Evolutionary conservation across 2,797 vertebrate genomes (phyloP), one percentile per base, ranked within the genome.

Genomic region (Emys orbicularis): DNA sequence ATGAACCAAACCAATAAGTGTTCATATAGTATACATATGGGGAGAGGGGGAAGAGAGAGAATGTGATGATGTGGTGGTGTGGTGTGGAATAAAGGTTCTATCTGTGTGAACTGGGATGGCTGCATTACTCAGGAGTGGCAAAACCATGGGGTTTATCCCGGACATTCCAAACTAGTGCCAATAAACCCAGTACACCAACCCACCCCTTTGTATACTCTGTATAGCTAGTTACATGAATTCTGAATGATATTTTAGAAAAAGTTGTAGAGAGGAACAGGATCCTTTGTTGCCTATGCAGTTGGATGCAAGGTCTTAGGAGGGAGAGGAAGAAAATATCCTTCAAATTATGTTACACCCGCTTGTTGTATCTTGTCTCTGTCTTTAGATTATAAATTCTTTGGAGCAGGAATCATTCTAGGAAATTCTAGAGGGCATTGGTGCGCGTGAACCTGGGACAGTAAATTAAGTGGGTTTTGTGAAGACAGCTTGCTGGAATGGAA

Each of bases 331-430:
- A 96, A 95, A 92, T 97, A 93, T 52, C 65, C 89, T 84, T 50
- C 23, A 89, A 95, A 93, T 89, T 23, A 92, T 90, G 27, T 87
- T 90, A 90, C 84, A 84, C 89, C 86, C 87, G 85, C 95, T 83
- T 19, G 6, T 68, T 86, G 50, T 95, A 57, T 44, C 25, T 77
- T 49, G n/a, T 10, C 7, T 27, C 29, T 76, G 47, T 37, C 41
- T 77, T 94, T 82, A 82, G 93, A 92, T 21, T 7, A 6, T 80
- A 94, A 37, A 44, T 87, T 95, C 95, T 95, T 89, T 85, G 41
- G 10, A 59, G 65, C 25, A 80, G 92, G 21, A 90, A 74, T 61
- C 80, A 5, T 8, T 88, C 87, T 49, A 47, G 90, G 65, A 88
- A 95, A 89, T 81, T 88, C 25, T 6, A 93, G 61, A 94, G 2